A percentile compares a stretch with the other conserved stretches of the same genome.
Conservation (phyloP, 2,113 vertebrate species). For the Ibidorhyncha struthersii region DNA sequence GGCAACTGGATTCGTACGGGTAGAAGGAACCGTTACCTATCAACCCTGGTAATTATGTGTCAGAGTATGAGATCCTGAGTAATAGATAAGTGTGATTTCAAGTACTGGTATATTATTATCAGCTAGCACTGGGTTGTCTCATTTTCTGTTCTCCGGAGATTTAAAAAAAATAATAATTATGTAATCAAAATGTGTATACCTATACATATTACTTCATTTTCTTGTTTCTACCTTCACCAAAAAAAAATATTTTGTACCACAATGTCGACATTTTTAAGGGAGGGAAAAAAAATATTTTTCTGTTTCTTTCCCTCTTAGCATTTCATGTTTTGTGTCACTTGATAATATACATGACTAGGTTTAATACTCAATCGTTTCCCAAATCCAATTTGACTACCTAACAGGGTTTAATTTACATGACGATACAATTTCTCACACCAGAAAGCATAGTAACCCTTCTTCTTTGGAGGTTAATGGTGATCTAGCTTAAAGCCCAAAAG, state of each 20-base stretch:
- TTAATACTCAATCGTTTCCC: slow-evolving; percentile 71
- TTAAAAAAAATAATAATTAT: neutral
- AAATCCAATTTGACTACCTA: slow-evolving; percentile 78
- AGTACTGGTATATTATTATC: slow-evolving; percentile 32
- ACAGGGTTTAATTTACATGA: slow-evolving; percentile 76
- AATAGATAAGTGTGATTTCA: slow-evolving; percentile 23
- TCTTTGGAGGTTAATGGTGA: slow-evolving; percentile 78
- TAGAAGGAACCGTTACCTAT: neutral
- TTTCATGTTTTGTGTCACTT: slow-evolving; percentile 52
- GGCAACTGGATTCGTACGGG: neutral
- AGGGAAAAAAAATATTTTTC: neutral
- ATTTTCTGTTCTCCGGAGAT: slow-evolving; percentile 42
- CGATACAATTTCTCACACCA: slow-evolving; percentile 79
- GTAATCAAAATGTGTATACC: neutral
- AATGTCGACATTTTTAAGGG: neutral
- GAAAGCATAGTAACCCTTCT: slow-evolving; percentile 75
- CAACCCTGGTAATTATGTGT: slow-evolving; percentile 42
- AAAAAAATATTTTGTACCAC: neutral
- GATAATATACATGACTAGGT: slow-evolving; percentile 72
- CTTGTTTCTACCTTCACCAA: neutral
- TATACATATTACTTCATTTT: neutral
- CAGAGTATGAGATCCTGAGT: slow-evolving; percentile 25
- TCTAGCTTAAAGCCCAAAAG: slow-evolving; percentile 72
- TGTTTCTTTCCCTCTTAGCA: neutral
- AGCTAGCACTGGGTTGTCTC: slow-evolving; percentile 39